Evolutionary conservation across 1,140 invertebrate species (phyloP).

Genomic region (honey bee (Apis mellifera)): Amel_HAv3.1 CM009935.2:2986501-2987000

Average conservation of each 20-base stretch:
- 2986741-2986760: constrained; percentile 55
- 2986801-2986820: constrained; percentile 15
- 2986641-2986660: background rate
- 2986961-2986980: background rate
- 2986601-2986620: constrained; percentile 15
- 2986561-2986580: background rate
- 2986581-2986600: background rate
- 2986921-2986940: background rate
- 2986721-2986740: constrained; percentile 5
- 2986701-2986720: constrained; percentile 15
- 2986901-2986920: background rate
- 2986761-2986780: constrained; percentile 54
- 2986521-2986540: background rate
- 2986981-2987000: background rate
- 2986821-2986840: background rate
- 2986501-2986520: background rate
- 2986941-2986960: background rate
- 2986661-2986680: constrained; percentile 31
- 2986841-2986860: background rate
- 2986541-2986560: background rate
- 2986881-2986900: background rate
- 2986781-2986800: constrained; percentile 11
- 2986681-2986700: constrained; percentile 21
- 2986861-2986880: background rate
- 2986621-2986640: constrained; percentile 16